phyloP scores from a whole-genome alignment of 2,797 vertebrate genomes.

The Xenops minutus region DNA sequence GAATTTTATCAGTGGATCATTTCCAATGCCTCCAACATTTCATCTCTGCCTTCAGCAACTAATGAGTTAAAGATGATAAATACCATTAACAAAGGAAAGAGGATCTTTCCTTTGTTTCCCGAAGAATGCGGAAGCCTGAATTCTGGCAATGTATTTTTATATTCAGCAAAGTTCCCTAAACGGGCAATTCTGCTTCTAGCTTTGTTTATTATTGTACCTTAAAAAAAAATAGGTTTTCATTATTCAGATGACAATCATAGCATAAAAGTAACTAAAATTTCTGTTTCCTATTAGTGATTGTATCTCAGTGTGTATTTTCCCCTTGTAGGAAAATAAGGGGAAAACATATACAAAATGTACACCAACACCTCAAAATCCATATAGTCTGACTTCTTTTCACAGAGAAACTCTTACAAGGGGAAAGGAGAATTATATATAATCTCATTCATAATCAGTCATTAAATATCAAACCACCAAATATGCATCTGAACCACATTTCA shows the following conservation, averaged over 20 bases:
- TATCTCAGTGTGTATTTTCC: not conserved
- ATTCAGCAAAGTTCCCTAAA: not conserved
- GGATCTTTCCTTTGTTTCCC: constrained; percentile 69
- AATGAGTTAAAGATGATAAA: constrained; percentile 72
- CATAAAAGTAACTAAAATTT: not conserved
- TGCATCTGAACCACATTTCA: not conserved
- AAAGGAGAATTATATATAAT: not conserved
- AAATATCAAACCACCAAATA: not conserved
- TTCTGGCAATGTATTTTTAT: constrained; percentile 15
- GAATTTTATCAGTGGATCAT: not conserved
- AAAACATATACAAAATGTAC: not conserved
- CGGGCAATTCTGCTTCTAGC: not conserved
- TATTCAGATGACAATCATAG: not conserved
- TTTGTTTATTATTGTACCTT: not conserved
- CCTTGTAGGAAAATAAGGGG: not conserved
- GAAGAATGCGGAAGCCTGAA: constrained; percentile 39
- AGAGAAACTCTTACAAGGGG: not conserved
- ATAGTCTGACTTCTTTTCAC: not conserved
- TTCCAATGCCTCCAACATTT: not conserved
- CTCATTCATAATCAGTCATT: not conserved
- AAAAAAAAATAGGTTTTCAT: not conserved
- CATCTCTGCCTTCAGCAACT: constrained; percentile 30
- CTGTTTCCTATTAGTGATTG: not conserved
- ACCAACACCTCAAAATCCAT: not conserved
- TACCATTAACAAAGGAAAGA: constrained; percentile 68